phyloP scores from a whole-genome alignment of 2,888 invertebrate genomes.

The Lymantria monacha region DNA sequence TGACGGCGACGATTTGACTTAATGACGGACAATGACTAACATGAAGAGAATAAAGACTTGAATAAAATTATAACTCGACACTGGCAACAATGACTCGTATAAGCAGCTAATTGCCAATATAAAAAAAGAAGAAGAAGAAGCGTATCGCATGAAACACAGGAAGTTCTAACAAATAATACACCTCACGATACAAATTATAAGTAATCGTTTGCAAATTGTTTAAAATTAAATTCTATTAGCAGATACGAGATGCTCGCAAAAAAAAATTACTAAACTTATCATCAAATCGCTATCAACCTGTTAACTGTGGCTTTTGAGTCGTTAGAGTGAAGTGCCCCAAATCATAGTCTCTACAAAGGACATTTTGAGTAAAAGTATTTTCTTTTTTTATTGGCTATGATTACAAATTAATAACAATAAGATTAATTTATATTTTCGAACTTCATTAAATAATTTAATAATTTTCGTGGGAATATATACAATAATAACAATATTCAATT shows the following conservation, averaged over 20 bases:
- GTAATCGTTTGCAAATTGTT: slow-evolving; percentile 41
- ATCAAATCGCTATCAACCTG: slow-evolving; percentile 56
- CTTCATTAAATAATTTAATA: too few species aligned
- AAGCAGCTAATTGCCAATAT: too few species aligned
- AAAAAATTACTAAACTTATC: slow-evolving; percentile 49
- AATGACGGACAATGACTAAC: too few species aligned
- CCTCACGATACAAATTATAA: slow-evolving; percentile 37
- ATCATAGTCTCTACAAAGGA: slow-evolving; percentile 1
- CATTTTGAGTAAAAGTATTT: neutral
- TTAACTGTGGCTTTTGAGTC: slow-evolving; percentile 5
- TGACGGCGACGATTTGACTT: too few species aligned
- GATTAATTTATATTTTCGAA: too few species aligned
- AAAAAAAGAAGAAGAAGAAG: too few species aligned
- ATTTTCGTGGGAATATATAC: too few species aligned
- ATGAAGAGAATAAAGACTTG: too few species aligned
- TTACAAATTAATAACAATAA: too few species aligned
- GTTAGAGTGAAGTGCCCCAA: slow-evolving; percentile 5
- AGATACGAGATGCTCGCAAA: slow-evolving; percentile 41
- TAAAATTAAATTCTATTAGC: slow-evolving; percentile 69
- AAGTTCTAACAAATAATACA: slow-evolving; percentile 63
- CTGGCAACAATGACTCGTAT: too few species aligned
- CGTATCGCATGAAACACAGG: slow-evolving; percentile 43
- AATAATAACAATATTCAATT: too few species aligned
- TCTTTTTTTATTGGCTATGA: neutral
- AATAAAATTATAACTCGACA: too few species aligned